Evolutionary conservation across 2,888 invertebrate genomes (phyloP).

Genomic region (Invenusta paracnida): DNA sequence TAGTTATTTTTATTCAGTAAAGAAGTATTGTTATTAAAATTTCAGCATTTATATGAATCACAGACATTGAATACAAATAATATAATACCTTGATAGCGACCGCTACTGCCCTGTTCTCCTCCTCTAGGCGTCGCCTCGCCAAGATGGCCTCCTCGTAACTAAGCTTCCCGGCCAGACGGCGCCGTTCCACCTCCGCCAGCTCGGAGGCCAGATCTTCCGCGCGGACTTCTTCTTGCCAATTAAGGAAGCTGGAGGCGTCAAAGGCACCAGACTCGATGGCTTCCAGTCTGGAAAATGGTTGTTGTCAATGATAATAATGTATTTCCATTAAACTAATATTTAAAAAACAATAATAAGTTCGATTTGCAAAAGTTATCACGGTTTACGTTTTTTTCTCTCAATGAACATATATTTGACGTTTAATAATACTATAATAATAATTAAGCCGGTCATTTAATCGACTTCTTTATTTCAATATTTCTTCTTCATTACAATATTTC

Average conservation of each 20-base stretch:
- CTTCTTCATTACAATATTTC: too few relatives aligned
- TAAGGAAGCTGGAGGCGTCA: slow-evolving; percentile 54
- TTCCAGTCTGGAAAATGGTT: slow-evolving; percentile 50
- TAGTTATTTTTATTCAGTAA: too few relatives aligned
- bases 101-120: slow-evolving; percentile 55
- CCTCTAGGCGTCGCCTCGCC: slow-evolving; percentile 54
- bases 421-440: too few relatives aligned
- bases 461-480: too few relatives aligned
- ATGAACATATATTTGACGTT: too few relatives aligned
- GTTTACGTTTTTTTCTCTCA: too few relatives aligned
- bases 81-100: slow-evolving; percentile 47
- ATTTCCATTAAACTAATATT: not conserved
- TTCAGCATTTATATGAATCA: too few relatives aligned
- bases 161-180: slow-evolving; percentile 57
- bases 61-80: too few relatives aligned
- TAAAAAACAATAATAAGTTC: not conserved
- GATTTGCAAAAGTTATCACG: too few relatives aligned
- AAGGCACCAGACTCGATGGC: slow-evolving; percentile 55
- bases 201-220: slow-evolving; percentile 53
- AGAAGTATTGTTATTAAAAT: too few relatives aligned
- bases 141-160: slow-evolving; percentile 60
- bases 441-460: too few relatives aligned
- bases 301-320: not conserved
- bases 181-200: slow-evolving; percentile 55
- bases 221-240: slow-evolving; percentile 58